Conservation (phyloP, 64 coral and sea anemone genomes). For the Cladopsammia gracilis region DNA sequence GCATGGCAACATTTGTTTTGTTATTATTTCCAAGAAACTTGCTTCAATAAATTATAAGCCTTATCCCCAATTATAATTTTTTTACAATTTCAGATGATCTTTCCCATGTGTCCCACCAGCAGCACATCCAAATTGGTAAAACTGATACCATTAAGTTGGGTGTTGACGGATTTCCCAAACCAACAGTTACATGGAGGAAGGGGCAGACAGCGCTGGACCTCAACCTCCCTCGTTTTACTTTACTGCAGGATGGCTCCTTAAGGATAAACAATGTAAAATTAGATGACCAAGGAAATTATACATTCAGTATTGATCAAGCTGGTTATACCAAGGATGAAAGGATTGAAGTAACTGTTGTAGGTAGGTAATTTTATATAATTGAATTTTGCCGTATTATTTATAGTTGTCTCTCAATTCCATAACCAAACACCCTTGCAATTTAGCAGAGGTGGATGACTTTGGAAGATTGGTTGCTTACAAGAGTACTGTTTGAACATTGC, state of each 20-base stretch:
- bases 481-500: too few species aligned
- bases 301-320: neutral
- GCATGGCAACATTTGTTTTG: too few species aligned
- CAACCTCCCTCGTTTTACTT: neutral
- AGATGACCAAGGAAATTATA: slow-evolving; percentile 58
- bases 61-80: neutral
- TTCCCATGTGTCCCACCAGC: neutral
- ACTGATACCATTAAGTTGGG: slow-evolving; percentile 1
- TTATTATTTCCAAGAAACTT: too few species aligned
- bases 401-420: too few species aligned
- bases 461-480: too few species aligned
- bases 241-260: slow-evolving; percentile 2
- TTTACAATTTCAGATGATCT: slow-evolving; percentile 29
- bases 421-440: too few species aligned
- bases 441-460: too few species aligned
- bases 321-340: neutral
- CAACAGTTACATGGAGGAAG: slow-evolving; percentile 53
- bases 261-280: neutral
- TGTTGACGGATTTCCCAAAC: slow-evolving; percentile 28
- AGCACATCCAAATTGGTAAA: slow-evolving; percentile 29
- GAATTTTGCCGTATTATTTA: too few species aligned
- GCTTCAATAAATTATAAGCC: neutral
- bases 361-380: neutral
- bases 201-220: neutral
- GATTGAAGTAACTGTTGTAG: slow-evolving; percentile 61